Evolutionary conservation across 2,797 vertebrate genomes (phyloP), one percentile per base, ranked within the genome.

Genomic region (Clarias laeviceps): DNA sequence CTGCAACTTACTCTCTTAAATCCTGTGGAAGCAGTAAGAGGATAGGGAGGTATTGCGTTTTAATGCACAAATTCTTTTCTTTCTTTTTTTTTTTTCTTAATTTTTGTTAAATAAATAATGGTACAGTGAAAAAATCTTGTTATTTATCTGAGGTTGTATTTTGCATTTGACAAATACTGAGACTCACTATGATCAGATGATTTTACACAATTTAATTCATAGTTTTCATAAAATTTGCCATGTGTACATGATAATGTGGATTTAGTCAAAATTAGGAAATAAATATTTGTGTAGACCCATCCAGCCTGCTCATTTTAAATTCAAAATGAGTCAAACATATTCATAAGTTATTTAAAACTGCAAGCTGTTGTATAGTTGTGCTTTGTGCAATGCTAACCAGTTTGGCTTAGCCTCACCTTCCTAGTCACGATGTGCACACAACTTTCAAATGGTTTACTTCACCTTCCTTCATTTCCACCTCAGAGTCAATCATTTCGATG

Each of bases 401-500:
- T 18, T 34, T 56, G 15, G 50, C 32, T 82, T 22, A 66, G 24
- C 40, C n/a, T 77, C 64, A 32, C 70, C n/a, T 69, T 61, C 7
- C 79, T 20, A 62, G 85, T 59, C 73, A 70, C n/a, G 27, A 72
- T 82, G 70, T 82, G 17, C 24, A 24, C 69, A 59, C 7, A 22
- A 54, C 57, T 72, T 80, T 70, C 29, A 50, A 72, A 85, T 80
- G 61, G 32, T 69, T 84, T 66, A 62, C 50, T 69, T 78, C 80
- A 78, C 73, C 73, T 69, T 83, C 8, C 79, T 85, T 81, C 37
- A 74, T 83, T 86, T 72, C 50, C 64, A 61, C 50, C 62, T 59
- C 59, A 76, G 56, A 80, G 80, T 78, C 81, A 62, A 82, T 80
- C 82, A 73, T 27, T 64, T 73, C 20, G 45, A n/a, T 74, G 73